Evolutionary conservation across 2,113 vertebrate species (phyloP).

Genomic region (Sitta europaea): DNA sequence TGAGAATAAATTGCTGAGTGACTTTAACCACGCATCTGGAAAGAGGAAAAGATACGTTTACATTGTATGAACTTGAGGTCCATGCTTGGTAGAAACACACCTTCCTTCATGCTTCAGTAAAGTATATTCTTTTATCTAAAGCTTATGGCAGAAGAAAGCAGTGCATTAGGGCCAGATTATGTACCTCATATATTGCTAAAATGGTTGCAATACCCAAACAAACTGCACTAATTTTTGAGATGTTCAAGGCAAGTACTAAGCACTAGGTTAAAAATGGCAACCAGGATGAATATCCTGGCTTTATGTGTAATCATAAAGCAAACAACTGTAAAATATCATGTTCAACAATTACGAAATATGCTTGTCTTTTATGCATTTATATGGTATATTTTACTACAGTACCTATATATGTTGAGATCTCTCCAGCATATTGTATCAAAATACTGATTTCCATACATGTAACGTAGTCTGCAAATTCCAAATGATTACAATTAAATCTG

Average conservation of each 20-base stretch:
- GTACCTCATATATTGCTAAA: background rate
- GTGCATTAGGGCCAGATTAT: background rate
- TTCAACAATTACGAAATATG: background rate
- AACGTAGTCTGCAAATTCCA: background rate
- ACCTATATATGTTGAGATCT: background rate
- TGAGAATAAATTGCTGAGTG: constrained; percentile 26
- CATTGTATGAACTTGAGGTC: background rate
- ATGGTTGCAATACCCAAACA: background rate
- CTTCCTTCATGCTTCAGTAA: background rate
- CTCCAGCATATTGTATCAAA: background rate
- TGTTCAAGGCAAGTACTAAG: background rate
- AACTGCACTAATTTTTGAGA: background rate
- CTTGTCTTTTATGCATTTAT: background rate
- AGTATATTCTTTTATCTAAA: background rate
- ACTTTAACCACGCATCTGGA: background rate
- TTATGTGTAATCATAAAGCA: background rate
- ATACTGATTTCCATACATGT: accelerated
- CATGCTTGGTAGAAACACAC: background rate
- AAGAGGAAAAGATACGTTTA: constrained; percentile 2
- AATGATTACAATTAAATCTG: background rate
- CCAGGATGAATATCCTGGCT: background rate
- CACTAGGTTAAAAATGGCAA: background rate
- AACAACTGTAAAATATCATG: background rate
- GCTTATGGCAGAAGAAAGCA: background rate
- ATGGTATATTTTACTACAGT: background rate